These are phyloP conservation scores for Eulemur coronatus DNA, from an alignment of 2,797 vertebrate genomes.

Conservation along the genomic window DNA sequence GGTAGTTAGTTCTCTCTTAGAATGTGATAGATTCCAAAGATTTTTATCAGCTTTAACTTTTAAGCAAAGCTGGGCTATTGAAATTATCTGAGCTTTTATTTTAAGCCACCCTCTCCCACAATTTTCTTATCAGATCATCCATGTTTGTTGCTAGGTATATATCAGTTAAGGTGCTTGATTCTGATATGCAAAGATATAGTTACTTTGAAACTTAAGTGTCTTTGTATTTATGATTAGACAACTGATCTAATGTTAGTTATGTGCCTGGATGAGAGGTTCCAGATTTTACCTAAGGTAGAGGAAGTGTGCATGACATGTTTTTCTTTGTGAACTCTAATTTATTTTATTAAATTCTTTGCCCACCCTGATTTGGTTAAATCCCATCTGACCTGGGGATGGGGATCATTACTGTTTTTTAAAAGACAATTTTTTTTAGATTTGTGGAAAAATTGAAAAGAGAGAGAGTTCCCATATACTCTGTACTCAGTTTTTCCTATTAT, in stretches of 20 bases:
- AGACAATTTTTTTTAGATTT: constrained; percentile 19
- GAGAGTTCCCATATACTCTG: background rate
- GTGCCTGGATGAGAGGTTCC: background rate
- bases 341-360: background rate
- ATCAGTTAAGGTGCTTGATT: background rate
- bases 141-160: background rate
- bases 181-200: background rate
- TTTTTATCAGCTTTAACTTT: constrained; percentile 20
- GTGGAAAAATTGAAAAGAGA: background rate
- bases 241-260: background rate
- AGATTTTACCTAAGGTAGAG: background rate
- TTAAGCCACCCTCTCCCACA: background rate
- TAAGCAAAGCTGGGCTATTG: background rate
- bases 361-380: constrained; percentile 2
- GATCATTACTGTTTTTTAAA: background rate
- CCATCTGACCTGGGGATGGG: background rate
- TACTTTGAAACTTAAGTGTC: background rate
- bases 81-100: constrained; percentile 9
- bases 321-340: constrained; percentile 39
- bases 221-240: constrained; percentile 21
- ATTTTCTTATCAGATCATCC: background rate
- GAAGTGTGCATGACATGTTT: background rate
- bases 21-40: background rate
- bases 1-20: background rate
- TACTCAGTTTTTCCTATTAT: background rate